Conservation (phyloP, 1,140 invertebrate genomes). For the Marisa cornuarietis region DNA sequence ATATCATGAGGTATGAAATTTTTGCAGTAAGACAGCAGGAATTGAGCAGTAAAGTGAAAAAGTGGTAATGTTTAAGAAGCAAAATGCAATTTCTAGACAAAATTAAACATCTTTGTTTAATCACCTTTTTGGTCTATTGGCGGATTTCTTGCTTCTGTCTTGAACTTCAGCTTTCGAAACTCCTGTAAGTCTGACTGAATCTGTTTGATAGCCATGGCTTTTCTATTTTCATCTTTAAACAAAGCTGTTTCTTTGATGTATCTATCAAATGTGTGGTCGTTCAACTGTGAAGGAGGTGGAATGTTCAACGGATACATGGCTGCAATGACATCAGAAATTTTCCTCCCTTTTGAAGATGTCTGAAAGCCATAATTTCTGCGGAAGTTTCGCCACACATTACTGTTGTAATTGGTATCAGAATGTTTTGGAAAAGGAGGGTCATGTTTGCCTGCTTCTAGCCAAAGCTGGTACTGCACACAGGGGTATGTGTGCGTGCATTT, state of each 20-base stretch:
- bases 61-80: background rate
- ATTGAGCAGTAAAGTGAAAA: background rate
- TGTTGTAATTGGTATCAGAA: slow-evolving; percentile 61
- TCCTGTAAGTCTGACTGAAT: slow-evolving; percentile 54
- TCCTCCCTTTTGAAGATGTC: slow-evolving; percentile 51
- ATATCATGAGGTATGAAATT: too few relatives aligned
- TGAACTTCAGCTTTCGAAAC: slow-evolving; percentile 54
- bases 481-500: slow-evolving; percentile 50
- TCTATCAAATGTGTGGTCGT: slow-evolving; percentile 60
- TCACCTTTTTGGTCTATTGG: slow-evolving; percentile 63
- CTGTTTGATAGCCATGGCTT: slow-evolving; percentile 54
- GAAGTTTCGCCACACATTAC: slow-evolving; percentile 65
- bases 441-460: slow-evolving; percentile 63
- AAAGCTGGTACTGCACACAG: slow-evolving; percentile 57
- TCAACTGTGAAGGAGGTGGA: slow-evolving; percentile 59
- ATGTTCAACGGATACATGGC: slow-evolving; percentile 64
- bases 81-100: background rate
- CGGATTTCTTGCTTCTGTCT: slow-evolving; percentile 60
- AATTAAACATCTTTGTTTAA: background rate
- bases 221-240: slow-evolving; percentile 57
- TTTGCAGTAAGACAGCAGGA: too few relatives aligned
- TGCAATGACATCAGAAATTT: slow-evolving; percentile 59
- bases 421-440: slow-evolving; percentile 50
- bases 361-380: slow-evolving; percentile 57
- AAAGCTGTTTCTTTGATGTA: slow-evolving; percentile 57